Evolutionary conservation across 1,140 invertebrate genomes (phyloP).

Genomic region (Ridgeia piscesae): DNA sequence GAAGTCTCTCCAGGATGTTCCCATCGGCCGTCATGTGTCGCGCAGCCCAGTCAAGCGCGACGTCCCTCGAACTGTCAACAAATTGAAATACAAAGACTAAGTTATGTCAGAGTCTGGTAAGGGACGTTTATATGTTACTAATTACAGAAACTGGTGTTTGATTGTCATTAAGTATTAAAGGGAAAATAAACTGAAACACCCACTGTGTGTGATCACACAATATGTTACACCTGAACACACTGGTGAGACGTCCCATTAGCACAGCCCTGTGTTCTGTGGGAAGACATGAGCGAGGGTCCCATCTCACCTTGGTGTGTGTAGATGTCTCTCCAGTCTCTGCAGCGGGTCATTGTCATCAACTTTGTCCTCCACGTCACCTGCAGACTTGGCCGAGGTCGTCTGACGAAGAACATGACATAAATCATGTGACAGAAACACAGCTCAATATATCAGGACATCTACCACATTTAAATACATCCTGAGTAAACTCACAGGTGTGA

Average conservation of each 20-base stretch:
- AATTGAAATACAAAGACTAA: not conserved
- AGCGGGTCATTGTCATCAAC: not conserved
- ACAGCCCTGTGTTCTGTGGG: not conserved
- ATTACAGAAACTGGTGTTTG: too few relatives aligned
- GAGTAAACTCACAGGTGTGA: too few relatives aligned
- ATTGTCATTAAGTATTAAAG: too few relatives aligned
- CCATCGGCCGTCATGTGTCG: not conserved
- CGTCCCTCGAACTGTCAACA: not conserved
- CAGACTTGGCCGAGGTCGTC: not conserved
- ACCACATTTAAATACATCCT: too few relatives aligned
- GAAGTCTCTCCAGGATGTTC: not conserved
- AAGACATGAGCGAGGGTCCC: not conserved
- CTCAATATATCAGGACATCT: too few relatives aligned
- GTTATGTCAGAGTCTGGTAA: not conserved
- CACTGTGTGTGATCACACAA: not conserved
- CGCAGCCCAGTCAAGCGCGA: not conserved
- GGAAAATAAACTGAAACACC: not conserved
- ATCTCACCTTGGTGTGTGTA: not conserved
- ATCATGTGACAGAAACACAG: too few relatives aligned
- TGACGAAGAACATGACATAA: not conserved
- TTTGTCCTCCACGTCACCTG: not conserved
- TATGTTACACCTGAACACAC: not conserved
- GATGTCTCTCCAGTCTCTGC: not conserved
- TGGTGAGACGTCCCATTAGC: too few relatives aligned
- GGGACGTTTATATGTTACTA: too few relatives aligned